Evolutionary conservation across 23 tunicate genomes (phyloP), one percentile per base, ranked within the genome.

Genomic region (Clavelina lepadiformis): DNA sequence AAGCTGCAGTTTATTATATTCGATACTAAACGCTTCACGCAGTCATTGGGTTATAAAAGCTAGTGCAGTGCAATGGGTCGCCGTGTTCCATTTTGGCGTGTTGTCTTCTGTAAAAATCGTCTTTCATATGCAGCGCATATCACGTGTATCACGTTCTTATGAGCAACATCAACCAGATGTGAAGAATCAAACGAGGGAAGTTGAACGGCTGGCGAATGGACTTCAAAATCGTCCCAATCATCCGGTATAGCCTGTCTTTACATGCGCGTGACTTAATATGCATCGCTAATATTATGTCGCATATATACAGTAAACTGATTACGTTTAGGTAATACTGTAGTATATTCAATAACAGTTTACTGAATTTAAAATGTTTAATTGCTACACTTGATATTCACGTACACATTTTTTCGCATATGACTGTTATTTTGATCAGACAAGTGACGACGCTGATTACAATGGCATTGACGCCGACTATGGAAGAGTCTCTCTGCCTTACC

Each of bases 161-260:
- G n/a, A n/a, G n/a, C 74, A 83, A 36, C 60, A 83, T 62, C 61
- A 82, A 35, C 67, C 78, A 3, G 81, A 75, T 47, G 77, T 58
- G 21, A 58, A 47, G 47, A 35, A 57, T 20, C 91, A 82, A 57
- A 55, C 91, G 6, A 57, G 61, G 1, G 91, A 82, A 59, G 51
- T 80, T 0, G 66, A 69, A 26, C 53, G 60, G 28, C 29, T 82
- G 50, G 26, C 59, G 68, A 60, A 74, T n/a, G 76, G 74, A 19
- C 67, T 82, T 1, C 68, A 80, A 57, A 71, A 51, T 23, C 63
- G 56, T 55, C 71, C 49, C 13, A 44, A 44, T 11, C 15, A 44
- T 15, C 49, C 15, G 49, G 49, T 13, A 44, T n/a, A n/a, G n/a
- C n/a, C n/a, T n/a, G n/a, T n/a, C n/a, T n/a, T n/a, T n/a, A n/a